Base-by-base conservation (phyloP, 1,140 invertebrate genomes). In the Bombus fervidus region DNA sequence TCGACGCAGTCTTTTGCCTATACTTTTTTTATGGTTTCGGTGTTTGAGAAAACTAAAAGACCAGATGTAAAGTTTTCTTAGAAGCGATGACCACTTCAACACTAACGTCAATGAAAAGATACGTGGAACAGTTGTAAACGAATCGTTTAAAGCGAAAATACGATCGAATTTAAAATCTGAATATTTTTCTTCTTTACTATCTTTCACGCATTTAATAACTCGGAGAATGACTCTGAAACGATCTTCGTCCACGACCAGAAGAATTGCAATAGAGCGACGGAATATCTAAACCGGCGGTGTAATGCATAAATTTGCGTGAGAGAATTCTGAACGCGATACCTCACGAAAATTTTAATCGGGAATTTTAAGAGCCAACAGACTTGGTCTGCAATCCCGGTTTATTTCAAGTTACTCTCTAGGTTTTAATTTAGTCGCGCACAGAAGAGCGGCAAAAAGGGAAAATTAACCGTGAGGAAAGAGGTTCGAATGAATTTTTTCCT, bases 241-340 rank as follows among this genome's bases (percentile, higher is more conserved):
- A 13, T 28, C 3, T 39, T 28, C 25, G 25, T 43, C 28, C 5
- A 13, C 37, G 69, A 8, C 2, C 8, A 43, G 2, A 41, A 13
- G 22, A 72, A n/a, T 15, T 34, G 47, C 15, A 8, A 13, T 37
- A 25, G 31, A 41, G n/a, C 43, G 15, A 9, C 3, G 73, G 37
- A 47, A 18, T 18, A 41, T 47, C 72, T 22, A 31, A 12, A 22
- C 25, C 37, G 22, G 2, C 22, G 73, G 22, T 59, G 43, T 37
- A 59, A 76, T 37, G 74, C 73, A 75, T 76, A 59, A 57, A 76
- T 76, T 76, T 76, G 1, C 31, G 41, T 25, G 31, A 25, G 47
- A 9, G 34, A 76, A 76, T 76, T 76, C 13, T 28, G 25, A 76
- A 34, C 43, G 43, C 73, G 73, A 53, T 34, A 34, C 43, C 8